phyloP scores from a whole-genome alignment of 2,797 vertebrate species.

The Rhinella marina region DNA sequence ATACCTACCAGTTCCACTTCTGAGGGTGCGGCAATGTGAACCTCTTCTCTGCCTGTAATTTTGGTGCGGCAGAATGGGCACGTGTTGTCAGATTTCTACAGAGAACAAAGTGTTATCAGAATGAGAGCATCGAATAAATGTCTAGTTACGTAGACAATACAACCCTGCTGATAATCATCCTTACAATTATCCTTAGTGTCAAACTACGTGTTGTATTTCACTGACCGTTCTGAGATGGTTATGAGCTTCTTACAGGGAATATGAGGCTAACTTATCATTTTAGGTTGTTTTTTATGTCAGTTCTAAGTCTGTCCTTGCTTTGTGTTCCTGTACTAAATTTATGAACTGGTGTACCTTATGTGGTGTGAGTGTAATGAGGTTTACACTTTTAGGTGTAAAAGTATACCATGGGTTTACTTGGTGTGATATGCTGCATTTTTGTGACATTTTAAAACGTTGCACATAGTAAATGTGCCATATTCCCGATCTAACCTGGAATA shows the following conservation, averaged over 20 bases:
- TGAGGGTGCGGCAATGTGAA: constrained; percentile 73
- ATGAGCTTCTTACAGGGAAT: background rate
- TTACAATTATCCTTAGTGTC: background rate
- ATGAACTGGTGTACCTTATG: too few relatives aligned
- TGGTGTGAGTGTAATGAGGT: too few relatives aligned
- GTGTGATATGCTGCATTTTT: too few relatives aligned
- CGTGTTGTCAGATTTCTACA: constrained; percentile 79
- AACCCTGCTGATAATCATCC: background rate
- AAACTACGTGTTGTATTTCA: background rate
- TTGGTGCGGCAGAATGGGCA: constrained; percentile 88
- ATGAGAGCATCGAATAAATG: background rate
- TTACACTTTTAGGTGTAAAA: too few relatives aligned
- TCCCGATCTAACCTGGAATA: too few relatives aligned
- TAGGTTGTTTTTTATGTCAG: too few relatives aligned
- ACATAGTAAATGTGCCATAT: too few relatives aligned
- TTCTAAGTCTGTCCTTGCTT: too few relatives aligned
- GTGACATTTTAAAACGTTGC: too few relatives aligned
- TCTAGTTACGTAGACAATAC: background rate
- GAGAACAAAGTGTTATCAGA: constrained; percentile 47
- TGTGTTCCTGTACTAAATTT: too few relatives aligned
- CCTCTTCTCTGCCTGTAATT: constrained; percentile 80
- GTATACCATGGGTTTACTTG: too few relatives aligned
- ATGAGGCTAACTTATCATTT: too few relatives aligned
- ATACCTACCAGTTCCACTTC: constrained; percentile 29
- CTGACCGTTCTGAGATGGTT: background rate